Evolutionary conservation across 2,888 invertebrate genomes (phyloP), one percentile per base, ranked within the genome.

Genomic region (Leucophenga maculata): DNA sequence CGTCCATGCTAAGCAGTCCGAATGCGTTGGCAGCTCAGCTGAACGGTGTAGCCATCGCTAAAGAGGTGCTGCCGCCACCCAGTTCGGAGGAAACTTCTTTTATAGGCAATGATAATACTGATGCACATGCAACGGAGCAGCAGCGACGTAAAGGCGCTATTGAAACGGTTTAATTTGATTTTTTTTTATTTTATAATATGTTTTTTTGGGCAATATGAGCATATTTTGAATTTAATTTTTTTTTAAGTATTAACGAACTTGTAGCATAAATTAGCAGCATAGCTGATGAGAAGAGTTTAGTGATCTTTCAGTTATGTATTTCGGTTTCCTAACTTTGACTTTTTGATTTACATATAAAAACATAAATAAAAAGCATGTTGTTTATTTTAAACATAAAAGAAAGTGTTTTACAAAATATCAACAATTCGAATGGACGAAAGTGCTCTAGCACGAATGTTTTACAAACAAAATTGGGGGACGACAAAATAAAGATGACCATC

Each of bases 41-140:
- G 6, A 85, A 85, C 70, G 80, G 81, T 46, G 74, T 81, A 65
- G 66, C 82, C 32, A 74, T 85, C 70, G 82, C 83, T 16, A 78
- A 83, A 67, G 82, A 86, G 75, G 82, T 84, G 16, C 60, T 80
- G 22, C 75, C 80, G 9, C 74, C 73, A 32, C 76, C 79, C 16
- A 88, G 85, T n/a, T 94, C 94, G 0, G 94, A 93, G 85, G 95
- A 95, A 82, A 95, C 95, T 0, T 94, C 94, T 0, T 95, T 95
- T 84, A 94, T 94, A 72, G 93, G 92, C 3, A 82, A 71, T 54
- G 80, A 78, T 62, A 75, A 70, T 14, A 72, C 67, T 14, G 72
- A 65, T 6, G 9, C 64, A 18, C 32, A 66, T 89, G 89, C 71
- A 89, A 91, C 73, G 89, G 90, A 32, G 77, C 50, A 50, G 16